phyloP scores from a whole-genome alignment of 2,888 invertebrate species.

The Byasa hedistus region DNA sequence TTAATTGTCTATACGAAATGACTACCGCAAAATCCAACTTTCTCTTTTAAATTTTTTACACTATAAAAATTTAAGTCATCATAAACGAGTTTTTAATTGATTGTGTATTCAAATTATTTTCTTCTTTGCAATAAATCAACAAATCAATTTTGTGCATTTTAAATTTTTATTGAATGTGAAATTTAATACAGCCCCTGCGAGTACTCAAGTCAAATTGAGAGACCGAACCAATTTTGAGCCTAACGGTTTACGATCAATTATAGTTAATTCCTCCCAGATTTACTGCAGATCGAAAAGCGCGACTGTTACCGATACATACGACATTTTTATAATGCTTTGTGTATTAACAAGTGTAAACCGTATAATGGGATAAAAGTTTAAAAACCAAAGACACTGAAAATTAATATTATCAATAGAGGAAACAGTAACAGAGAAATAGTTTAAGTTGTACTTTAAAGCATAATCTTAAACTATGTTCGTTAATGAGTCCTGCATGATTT shows the following conservation, averaged over 20 bases:
- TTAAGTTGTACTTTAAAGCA: too few species aligned
- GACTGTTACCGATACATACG: constrained; percentile 8
- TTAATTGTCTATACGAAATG: not conserved
- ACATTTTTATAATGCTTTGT: not conserved
- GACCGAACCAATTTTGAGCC: constrained; percentile 18
- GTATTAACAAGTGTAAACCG: not conserved
- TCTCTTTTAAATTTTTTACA: too few species aligned
- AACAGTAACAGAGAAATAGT: constrained; percentile 8
- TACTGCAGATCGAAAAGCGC: constrained; percentile 26
- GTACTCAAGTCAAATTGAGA: constrained; percentile 23
- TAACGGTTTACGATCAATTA: constrained; percentile 23
- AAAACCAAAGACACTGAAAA: too few species aligned
- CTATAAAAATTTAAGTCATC: too few species aligned
- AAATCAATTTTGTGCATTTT: not conserved
- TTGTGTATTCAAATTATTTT: not conserved
- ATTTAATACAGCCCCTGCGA: not conserved
- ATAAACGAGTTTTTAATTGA: too few species aligned
- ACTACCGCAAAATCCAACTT: too few species aligned
- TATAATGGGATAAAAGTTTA: not conserved
- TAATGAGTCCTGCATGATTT: too few species aligned
- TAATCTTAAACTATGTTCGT: too few species aligned
- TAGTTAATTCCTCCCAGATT: constrained; percentile 27
- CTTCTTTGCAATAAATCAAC: not conserved
- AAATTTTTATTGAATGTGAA: not conserved
- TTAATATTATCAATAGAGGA: constrained; percentile 3